Percentiles rank a stretch among this genome's conserved stretches.
Conservation (phyloP, 2,888 invertebrate species). For the Eupithecia insigniata region DNA sequence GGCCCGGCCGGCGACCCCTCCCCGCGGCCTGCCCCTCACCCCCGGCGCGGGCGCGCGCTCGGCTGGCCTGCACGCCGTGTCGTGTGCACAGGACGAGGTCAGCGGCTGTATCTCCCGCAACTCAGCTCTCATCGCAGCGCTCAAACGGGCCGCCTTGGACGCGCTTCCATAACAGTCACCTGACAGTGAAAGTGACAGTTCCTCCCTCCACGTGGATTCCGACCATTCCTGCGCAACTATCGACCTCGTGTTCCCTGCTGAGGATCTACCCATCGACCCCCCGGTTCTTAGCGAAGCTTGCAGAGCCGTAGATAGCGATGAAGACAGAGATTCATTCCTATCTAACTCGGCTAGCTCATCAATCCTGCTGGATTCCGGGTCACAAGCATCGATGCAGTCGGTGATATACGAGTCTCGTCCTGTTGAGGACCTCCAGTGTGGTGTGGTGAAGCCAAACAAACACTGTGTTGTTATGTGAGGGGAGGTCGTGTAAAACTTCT, state of each 20-base stretch:
- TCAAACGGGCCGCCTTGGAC: slow-evolving; percentile 42
- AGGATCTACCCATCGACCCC: not conserved
- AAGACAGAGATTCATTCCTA: slow-evolving; percentile 18
- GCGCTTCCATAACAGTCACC: slow-evolving; percentile 46
- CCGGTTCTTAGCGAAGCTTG: not conserved
- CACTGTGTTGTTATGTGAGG: slow-evolving; percentile 2
- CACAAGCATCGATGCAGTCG: slow-evolving; percentile 18
- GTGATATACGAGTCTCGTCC: not conserved
- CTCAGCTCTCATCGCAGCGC: slow-evolving; percentile 55
- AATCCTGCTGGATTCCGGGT: slow-evolving; percentile 21
- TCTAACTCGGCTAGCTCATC: slow-evolving; percentile 16
- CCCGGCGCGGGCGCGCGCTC: slow-evolving; percentile 50
- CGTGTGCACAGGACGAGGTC: slow-evolving; percentile 65
- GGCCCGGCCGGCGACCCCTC: slow-evolving; percentile 16
- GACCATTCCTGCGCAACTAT: slow-evolving; percentile 1
- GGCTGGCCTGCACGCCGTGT: slow-evolving; percentile 65
- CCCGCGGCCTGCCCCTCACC: slow-evolving; percentile 5
- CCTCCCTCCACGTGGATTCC: slow-evolving; percentile 2
- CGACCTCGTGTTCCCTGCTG: not conserved
- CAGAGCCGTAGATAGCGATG: not conserved
- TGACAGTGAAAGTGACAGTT: not conserved
- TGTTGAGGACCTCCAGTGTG: not conserved
- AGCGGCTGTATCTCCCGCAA: slow-evolving; percentile 50
- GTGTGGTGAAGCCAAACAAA: not conserved
- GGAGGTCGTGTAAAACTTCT: not conserved